Conservation (phyloP, 1,140 invertebrate genomes). For the Camponotus floridanus region DNA sequence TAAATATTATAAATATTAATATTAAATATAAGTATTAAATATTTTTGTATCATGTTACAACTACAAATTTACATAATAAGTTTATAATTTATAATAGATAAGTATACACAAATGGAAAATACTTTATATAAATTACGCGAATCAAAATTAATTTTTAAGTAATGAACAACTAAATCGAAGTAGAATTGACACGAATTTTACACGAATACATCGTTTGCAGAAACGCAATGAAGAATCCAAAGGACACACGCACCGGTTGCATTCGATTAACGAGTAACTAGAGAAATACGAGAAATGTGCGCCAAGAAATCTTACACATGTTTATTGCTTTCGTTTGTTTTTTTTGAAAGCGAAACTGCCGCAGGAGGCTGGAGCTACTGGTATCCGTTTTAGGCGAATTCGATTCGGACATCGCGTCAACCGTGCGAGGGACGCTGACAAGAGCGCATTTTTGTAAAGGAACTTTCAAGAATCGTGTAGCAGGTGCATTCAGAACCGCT, state of each 20-base stretch:
- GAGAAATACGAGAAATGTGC: neutral
- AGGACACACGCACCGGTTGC: neutral
- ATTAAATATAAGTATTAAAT: no score
- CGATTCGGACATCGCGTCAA: slow-evolving; percentile 80
- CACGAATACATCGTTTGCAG: neutral
- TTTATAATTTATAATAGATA: neutral
- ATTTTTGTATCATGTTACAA: neutral
- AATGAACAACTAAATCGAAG: neutral
- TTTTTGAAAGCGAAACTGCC: slow-evolving; percentile 83
- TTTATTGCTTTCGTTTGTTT: slow-evolving; percentile 78
- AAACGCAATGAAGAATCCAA: slow-evolving; percentile 17
- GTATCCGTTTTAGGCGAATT: slow-evolving; percentile 78
- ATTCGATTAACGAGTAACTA: slow-evolving; percentile 8
- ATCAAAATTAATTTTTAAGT: neutral
- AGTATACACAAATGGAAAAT: neutral
- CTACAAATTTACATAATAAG: neutral
- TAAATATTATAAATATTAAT: neutral
- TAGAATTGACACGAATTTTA: neutral
- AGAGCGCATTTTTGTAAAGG: slow-evolving; percentile 66
- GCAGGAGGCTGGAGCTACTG: slow-evolving; percentile 77
- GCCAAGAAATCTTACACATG: slow-evolving; percentile 79
- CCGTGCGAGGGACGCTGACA: slow-evolving; percentile 66
- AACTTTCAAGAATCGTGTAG: slow-evolving; percentile 67
- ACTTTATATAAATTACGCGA: neutral
- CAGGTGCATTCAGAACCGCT: slow-evolving; percentile 69